phyloP scores from a whole-genome alignment of 2,888 invertebrate species.

The Athripsodes cinereus region DNA sequence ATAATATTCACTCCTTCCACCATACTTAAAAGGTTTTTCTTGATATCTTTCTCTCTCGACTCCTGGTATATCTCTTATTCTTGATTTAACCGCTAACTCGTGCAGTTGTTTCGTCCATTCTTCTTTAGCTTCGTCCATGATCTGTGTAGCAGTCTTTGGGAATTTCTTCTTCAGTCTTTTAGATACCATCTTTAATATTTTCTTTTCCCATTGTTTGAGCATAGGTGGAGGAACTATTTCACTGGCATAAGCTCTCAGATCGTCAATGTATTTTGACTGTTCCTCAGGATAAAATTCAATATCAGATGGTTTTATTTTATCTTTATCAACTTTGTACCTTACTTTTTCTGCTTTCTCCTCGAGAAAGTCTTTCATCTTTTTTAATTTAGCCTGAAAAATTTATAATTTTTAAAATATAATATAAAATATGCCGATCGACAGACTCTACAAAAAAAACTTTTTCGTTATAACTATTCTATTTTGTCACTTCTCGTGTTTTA shows the following conservation, averaged over 20 bases:
- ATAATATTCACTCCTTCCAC: constrained; percentile 58
- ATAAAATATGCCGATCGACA: no score
- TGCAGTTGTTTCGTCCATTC: constrained; percentile 58
- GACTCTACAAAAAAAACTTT: no score
- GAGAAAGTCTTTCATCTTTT: constrained; percentile 39
- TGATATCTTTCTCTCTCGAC: constrained; percentile 43
- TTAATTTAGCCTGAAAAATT: constrained; percentile 44
- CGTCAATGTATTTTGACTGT: constrained; percentile 48
- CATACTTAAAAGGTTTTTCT: constrained; percentile 53
- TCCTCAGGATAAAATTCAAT: constrained; percentile 38
- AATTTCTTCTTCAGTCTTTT: constrained; percentile 50
- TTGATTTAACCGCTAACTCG: constrained; percentile 56
- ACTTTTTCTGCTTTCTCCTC: constrained; percentile 40
- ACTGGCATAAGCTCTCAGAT: constrained; percentile 52
- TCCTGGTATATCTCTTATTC: constrained; percentile 54
- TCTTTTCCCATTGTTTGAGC: constrained; percentile 54
- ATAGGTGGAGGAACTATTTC: constrained; percentile 55
- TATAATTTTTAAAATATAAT: no score
- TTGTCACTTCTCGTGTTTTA: no score
- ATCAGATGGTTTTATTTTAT: constrained; percentile 9
- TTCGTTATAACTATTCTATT: no score
- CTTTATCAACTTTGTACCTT: constrained; percentile 12
- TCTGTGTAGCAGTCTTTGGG: constrained; percentile 45
- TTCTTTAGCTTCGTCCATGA: constrained; percentile 50
- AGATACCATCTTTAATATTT: constrained; percentile 54